Evolutionary conservation across 2,888 invertebrate genomes (phyloP).

Genomic region (Cylindroiulus punctatus): DNA sequence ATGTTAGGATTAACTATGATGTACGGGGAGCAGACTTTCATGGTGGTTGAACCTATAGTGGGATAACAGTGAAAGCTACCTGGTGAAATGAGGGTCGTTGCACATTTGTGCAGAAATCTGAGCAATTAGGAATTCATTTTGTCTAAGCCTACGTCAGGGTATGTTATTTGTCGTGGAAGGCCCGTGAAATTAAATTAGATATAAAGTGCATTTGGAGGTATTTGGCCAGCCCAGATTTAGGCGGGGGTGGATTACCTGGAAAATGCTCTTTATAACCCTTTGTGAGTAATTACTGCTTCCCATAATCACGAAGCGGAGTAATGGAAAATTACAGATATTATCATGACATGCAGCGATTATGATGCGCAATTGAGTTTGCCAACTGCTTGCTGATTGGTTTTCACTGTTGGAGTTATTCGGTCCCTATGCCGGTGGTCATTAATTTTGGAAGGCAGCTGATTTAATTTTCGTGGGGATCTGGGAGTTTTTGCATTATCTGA

Average conservation of each 20-base stretch:
- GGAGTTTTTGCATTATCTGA: neutral
- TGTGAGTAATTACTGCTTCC: neutral
- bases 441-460: neutral
- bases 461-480: neutral
- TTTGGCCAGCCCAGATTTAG: neutral
- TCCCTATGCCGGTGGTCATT: neutral
- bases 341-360: neutral
- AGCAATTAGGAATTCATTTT: neutral
- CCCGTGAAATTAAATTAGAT: neutral
- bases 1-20: neutral
- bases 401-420: neutral
- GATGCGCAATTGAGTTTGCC: neutral
- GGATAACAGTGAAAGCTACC: neutral
- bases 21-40: neutral
- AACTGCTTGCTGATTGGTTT: neutral
- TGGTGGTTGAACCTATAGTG: neutral
- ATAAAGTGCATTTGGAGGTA: neutral
- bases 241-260: slow-evolving; percentile 16
- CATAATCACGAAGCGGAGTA: slow-evolving; percentile 14
- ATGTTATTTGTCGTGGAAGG: neutral
- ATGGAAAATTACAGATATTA: slow-evolving; percentile 5
- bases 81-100: neutral
- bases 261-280: neutral
- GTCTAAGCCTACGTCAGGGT: neutral
- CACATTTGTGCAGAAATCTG: neutral